Conservation (phyloP, 2,113 vertebrate species). For the Steatornis caripensis region DNA sequence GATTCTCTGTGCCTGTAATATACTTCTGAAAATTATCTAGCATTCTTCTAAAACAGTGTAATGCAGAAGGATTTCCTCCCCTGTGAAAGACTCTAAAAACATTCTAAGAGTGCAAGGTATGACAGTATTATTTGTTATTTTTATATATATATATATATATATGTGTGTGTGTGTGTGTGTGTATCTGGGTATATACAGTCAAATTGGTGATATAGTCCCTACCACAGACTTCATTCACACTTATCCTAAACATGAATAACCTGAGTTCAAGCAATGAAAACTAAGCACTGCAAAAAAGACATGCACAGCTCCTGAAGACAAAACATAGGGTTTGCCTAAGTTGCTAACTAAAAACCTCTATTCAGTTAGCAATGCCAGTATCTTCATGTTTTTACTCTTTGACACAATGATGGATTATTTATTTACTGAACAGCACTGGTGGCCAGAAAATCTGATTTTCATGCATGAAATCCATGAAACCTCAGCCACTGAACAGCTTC, state of each 20-base stretch:
- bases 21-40: not conserved
- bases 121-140: not conserved
- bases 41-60: not conserved
- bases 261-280: conserved; percentile 61
- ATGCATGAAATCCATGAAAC: conserved; percentile 86
- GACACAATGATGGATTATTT: conserved; percentile 92
- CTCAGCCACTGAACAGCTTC: conserved; percentile 77
- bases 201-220: not conserved
- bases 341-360: conserved; percentile 61
- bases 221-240: not conserved
- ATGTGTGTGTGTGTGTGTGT: too few species aligned
- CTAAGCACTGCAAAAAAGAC: not conserved
- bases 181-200: not conserved
- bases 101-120: not conserved
- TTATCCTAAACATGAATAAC: conserved; percentile 3
- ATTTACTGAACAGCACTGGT: conserved; percentile 82
- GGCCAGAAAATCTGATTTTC: conserved; percentile 88
- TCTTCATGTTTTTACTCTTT: conserved; percentile 75
- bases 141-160: not conserved
- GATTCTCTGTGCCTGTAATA: not conserved
- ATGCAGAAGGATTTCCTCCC: not conserved
- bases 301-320: conserved; percentile 12
- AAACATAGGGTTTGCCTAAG: conserved; percentile 51
- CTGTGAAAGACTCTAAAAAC: not conserved
- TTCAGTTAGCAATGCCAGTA: conserved; percentile 63